Evolutionary conservation across 2,113 vertebrate species (phyloP).

Genomic region (Lagopus muta): DNA sequence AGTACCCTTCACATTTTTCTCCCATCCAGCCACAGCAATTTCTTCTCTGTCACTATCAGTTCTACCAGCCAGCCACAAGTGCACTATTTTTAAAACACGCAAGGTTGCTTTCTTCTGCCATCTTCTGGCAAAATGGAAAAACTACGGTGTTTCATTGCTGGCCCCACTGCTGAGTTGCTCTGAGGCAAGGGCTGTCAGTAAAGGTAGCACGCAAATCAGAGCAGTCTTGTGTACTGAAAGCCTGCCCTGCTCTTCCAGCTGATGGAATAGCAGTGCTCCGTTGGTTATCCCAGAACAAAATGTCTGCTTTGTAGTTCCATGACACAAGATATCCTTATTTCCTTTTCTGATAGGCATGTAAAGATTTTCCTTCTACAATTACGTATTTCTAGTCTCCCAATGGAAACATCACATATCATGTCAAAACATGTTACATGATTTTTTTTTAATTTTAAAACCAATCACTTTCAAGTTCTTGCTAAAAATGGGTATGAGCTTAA

Average conservation of each 20-base stretch:
- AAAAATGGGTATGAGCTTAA: not conserved
- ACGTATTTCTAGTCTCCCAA: not conserved
- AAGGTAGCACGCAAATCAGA: not conserved
- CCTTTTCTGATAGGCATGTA: not conserved
- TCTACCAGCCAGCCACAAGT: not conserved
- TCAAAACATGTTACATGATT: not conserved
- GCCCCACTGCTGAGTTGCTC: not conserved
- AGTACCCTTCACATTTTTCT: not conserved
- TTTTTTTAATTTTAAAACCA: not conserved
- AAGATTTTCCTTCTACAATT: not conserved
- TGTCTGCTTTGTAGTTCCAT: not conserved
- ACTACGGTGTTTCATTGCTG: not conserved
- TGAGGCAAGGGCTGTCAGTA: not conserved
- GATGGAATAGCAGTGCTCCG: not conserved
- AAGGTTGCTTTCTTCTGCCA: slow-evolving; percentile 64
- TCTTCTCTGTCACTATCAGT: not conserved
- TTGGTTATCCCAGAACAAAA: not conserved
- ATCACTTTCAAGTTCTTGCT: not conserved
- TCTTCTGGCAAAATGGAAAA: slow-evolving; percentile 48
- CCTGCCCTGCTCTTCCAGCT: not conserved
- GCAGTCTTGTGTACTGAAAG: not conserved
- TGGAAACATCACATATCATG: not conserved
- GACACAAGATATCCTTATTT: not conserved
- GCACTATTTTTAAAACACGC: not conserved
- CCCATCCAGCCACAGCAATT: not conserved